Conservation (phyloP, 2,888 invertebrate species). For the Drosophila fungiperda region DNA sequence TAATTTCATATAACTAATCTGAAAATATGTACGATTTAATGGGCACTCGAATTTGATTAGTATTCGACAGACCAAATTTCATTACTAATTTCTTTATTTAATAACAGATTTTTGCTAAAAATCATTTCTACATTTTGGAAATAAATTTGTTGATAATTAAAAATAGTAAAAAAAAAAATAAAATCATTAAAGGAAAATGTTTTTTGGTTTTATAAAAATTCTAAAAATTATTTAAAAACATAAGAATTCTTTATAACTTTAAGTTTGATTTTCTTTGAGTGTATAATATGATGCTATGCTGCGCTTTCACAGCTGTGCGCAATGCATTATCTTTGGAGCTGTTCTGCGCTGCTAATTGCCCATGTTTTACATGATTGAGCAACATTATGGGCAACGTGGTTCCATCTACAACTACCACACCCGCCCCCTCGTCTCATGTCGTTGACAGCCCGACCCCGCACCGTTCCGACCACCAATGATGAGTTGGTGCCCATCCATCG, state of each 20-base stretch:
- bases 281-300: background rate
- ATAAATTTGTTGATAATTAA: background rate
- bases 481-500: conserved; percentile 27
- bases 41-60: too few relatives aligned
- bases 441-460: conserved; percentile 13
- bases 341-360: conserved; percentile 63
- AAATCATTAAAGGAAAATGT: background rate
- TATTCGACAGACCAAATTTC: too few relatives aligned
- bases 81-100: background rate
- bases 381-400: conserved; percentile 50
- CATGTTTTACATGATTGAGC: conserved; percentile 70
- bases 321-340: conserved; percentile 52
- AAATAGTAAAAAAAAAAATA: background rate
- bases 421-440: background rate
- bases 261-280: background rate
- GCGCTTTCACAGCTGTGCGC: conserved; percentile 16
- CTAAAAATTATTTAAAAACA: background rate
- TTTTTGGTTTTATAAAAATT: background rate
- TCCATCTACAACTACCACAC: conserved; percentile 5
- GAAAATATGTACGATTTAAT: background rate
- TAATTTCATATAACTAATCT: too few relatives aligned
- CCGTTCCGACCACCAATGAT: conserved; percentile 13
- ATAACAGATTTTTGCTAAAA: too few relatives aligned
- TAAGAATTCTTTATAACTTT: background rate
- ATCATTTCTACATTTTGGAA: background rate